Evolutionary conservation across 2,888 invertebrate genomes (phyloP), one percentile per base, ranked within the genome.

Genomic region (Philhelius pedissequus): DNA sequence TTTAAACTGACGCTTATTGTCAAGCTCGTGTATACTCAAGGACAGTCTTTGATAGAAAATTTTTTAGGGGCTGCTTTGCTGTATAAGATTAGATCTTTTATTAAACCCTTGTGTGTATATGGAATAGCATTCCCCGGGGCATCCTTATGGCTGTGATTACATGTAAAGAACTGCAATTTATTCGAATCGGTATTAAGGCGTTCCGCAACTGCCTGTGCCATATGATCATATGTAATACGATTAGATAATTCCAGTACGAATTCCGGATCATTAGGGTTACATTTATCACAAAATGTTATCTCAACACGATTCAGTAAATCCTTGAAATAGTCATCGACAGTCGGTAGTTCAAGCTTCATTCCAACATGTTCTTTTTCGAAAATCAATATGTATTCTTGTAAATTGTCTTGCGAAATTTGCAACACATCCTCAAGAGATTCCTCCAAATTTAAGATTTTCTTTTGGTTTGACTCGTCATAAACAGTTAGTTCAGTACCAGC

Each of bases 361-460:
- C 96, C 95, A 86, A 94, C 93, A 90, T 96, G 96, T 89, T 96
- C 96, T 89, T 97, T 97, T 92, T 99, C 98, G 92, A 99, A 99
- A 89, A 99, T 97, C 89, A 99, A 96, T 89, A 98, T 97, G 92
- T 99, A 98, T 88, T 99, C 99, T 92, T 98, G 98, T 95, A 98
- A 96, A 90, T 98, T 94, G 92, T 98, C 91, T 30, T 88, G 89
- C 38, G 88, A 88, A 50, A 89, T 87, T 45, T 87, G 89, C 4
- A 91, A 87, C 92, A 95, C 95, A 93, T 96, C 97, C 93, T 98
- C 98, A 69, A 99, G 93, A 3, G 97, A 96, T 88, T 97, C 96
- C 69, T 89, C 88, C 4, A 91, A 86, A 73, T 89, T 91, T 50
- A 87, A 84, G 43, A 90, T 88, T 73, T 90, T 91, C 79, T 90